These are phyloP conservation scores for Lucinisca nassula DNA, from an alignment of 2,888 invertebrate species.

Conservation along the genomic window DNA sequence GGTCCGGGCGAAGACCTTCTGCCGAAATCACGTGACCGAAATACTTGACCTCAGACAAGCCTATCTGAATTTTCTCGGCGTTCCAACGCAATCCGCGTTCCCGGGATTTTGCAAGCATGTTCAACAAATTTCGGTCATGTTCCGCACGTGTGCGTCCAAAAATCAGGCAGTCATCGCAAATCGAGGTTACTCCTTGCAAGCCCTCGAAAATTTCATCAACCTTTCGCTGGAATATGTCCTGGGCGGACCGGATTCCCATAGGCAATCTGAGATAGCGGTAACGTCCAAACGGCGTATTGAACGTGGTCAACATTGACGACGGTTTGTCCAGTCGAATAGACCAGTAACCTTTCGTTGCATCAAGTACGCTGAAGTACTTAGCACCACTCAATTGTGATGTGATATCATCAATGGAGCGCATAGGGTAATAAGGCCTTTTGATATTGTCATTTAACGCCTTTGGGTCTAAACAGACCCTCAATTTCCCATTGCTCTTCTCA, in stretches of 20 bases:
- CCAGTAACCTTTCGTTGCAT: conserved; percentile 53
- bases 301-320: conserved; percentile 47
- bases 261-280: conserved; percentile 62
- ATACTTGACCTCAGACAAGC: neutral
- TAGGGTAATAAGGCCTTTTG: conserved; percentile 40
- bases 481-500: conserved; percentile 44
- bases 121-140: conserved; percentile 9
- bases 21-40: conserved; percentile 19
- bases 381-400: conserved; percentile 42
- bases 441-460: conserved; percentile 55
- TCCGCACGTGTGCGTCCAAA: neutral
- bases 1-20: conserved; percentile 9
- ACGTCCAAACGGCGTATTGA: conserved; percentile 63
- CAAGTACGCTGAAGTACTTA: conserved; percentile 50
- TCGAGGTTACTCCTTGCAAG: conserved; percentile 29
- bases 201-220: conserved; percentile 46
- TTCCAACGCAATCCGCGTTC: conserved; percentile 23
- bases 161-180: conserved; percentile 20
- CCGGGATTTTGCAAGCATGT: neutral
- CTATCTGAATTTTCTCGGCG: conserved; percentile 12
- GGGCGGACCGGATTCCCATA: conserved; percentile 43
- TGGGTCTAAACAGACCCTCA: conserved; percentile 66
- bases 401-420: conserved; percentile 54
- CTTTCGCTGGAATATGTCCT: conserved; percentile 47
- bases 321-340: conserved; percentile 48